These are phyloP conservation scores for Callopanchax toddi DNA, from an alignment of 2,113 vertebrate genomes.

Conservation along the genomic window DNA sequence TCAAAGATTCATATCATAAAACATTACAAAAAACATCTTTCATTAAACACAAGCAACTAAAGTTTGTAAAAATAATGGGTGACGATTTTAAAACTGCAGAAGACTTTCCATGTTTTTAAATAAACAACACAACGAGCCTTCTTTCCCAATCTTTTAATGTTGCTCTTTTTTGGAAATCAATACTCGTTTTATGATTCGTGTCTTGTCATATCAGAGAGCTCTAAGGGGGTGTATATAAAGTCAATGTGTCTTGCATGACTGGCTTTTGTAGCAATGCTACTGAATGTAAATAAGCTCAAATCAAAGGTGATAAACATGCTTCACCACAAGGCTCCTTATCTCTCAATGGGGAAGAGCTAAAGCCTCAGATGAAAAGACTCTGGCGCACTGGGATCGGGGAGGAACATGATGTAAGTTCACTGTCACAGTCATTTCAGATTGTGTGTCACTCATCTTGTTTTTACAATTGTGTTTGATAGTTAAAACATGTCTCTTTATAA, in stretches of 20 bases:
- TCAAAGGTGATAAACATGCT: conserved; percentile 71
- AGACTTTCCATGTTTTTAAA: not conserved
- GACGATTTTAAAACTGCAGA: too few relatives aligned
- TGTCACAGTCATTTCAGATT: conserved; percentile 44
- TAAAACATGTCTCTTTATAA: conserved; percentile 39
- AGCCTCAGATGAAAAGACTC: conserved; percentile 50
- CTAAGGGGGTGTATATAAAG: conserved; percentile 33
- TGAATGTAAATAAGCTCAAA: conserved; percentile 62
- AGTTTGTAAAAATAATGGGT: too few relatives aligned
- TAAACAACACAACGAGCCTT: conserved; percentile 25
- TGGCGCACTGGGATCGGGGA: conserved; percentile 33
- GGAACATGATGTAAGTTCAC: conserved; percentile 60
- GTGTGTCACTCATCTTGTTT: conserved; percentile 38
- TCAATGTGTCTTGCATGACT: conserved; percentile 50
- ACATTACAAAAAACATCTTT: too few relatives aligned
- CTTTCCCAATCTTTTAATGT: conserved; percentile 53
- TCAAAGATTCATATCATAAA: too few relatives aligned
- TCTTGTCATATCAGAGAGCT: conserved; percentile 45
- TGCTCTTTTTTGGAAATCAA: conserved; percentile 45
- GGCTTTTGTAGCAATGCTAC: conserved; percentile 36
- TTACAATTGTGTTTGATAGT: conserved; percentile 33
- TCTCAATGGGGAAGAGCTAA: conserved; percentile 37
- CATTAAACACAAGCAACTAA: too few relatives aligned
- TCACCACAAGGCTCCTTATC: conserved; percentile 55
- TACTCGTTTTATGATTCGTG: conserved; percentile 59